Evolutionary conservation across 2,113 vertebrate species (phyloP), one percentile per base, ranked within the genome.

Genomic region (Erinaceus europaeus): DNA sequence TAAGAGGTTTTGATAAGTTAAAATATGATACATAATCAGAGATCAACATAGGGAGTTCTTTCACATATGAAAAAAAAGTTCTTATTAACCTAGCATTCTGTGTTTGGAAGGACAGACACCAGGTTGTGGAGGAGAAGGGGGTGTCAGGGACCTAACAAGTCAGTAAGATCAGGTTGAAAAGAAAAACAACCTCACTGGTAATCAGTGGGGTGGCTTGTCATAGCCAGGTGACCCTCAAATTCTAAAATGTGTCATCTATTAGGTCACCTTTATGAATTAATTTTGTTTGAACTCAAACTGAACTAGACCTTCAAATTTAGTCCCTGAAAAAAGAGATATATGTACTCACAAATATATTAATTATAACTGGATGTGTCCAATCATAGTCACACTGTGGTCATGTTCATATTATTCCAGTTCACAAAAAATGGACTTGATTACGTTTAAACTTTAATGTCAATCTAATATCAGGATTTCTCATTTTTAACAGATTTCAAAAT

Each of bases 241-340:
- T 92, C 72, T 89, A 89, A 90, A 91, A 93, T 69, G 55, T 79
- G 75, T 93, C 94, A 87, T 34, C 65, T 27, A n/a, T 52, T 81
- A 83, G 88, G 91, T 94, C 85, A 94, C 82, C 88, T 93, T 85
- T 81, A 81, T 90, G 78, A 90, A 85, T 91, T 92, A 79, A 94
- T 93, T 92, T 78, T 84, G 61, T 77, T 87, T n/a, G 34, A 12
- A 40, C 53, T 81, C 65, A 85, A 75, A 92, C 59, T 78, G 53
- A 88, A 71, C 32, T 67, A 44, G 57, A 81, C 82, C 92, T 91
- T 86, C 76, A 64, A 73, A 69, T 86, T 23, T 50, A 64, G 50
- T 85, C 29, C 46, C 18, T 71, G 36, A 68, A 27, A 48, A 23
- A 76, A 65, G 42, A 20, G 1, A 50, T 81, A 5, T 6, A 7